A percentile compares a stretch with the other conserved stretches of the same genome.
Conservation (phyloP, 2,797 vertebrate species). For the Pygocentrus nattereri region DNA sequence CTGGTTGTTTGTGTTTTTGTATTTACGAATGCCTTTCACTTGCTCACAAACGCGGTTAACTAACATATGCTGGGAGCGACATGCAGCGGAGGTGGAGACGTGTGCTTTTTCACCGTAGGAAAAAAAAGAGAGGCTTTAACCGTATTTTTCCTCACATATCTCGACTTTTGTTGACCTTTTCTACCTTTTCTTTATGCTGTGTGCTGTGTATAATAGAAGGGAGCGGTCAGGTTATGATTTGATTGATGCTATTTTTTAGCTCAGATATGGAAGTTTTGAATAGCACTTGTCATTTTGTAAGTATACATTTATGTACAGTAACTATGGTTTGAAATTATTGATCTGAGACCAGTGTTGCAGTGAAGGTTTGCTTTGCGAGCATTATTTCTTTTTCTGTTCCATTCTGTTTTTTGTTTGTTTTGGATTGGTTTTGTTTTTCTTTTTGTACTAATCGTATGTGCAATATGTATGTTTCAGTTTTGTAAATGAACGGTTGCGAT, state of each 20-base stretch:
- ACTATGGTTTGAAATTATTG: conserved; percentile 27
- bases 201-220: conserved; percentile 38
- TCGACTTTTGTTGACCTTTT: conserved; percentile 33
- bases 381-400: conserved; percentile 6
- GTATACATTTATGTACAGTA: conserved; percentile 55
- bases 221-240: conserved; percentile 22
- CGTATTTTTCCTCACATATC: conserved; percentile 39
- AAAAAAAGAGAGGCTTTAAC: conserved; percentile 23
- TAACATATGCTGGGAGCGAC: conserved; percentile 34
- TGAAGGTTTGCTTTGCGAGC: conserved; percentile 44
- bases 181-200: conserved; percentile 47
- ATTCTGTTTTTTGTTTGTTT: conserved; percentile 33
- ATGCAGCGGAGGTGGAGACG: conserved; percentile 30
- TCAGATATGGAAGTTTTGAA: conserved; percentile 43
- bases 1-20: conserved; percentile 1
- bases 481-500: conserved; percentile 66
- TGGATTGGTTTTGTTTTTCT: conserved; percentile 52
- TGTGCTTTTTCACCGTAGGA: conserved; percentile 28
- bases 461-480: conserved; percentile 77
- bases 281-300: conserved; percentile 60
- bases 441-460: conserved; percentile 71
- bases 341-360: conserved; percentile 42
- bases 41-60: conserved; percentile 48
- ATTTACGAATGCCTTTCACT: conserved; percentile 59
- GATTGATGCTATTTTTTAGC: conserved; percentile 35